phyloP scores from a whole-genome alignment of 2,888 invertebrate genomes.

The Coleophora deauratella region DNA sequence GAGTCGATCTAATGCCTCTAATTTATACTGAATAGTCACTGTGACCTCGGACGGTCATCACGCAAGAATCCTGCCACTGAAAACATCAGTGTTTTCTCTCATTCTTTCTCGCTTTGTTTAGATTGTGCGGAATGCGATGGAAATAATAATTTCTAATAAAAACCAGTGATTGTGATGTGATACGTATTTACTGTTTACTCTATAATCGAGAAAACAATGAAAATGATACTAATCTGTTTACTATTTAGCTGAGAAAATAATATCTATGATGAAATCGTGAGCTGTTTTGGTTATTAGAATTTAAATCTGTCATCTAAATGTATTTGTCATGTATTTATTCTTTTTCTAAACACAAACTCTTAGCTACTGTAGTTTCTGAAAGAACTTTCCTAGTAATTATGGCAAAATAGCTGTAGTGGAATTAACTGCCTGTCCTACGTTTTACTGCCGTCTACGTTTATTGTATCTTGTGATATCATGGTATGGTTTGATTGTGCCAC shows the following conservation, averaged over 20 bases:
- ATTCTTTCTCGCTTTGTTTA: conserved; percentile 16
- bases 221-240: not conserved
- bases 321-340: too few species aligned
- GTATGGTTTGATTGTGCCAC: too few species aligned
- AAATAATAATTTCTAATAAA: conserved; percentile 3
- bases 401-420: too few species aligned
- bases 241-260: conserved; percentile 9
- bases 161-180: conserved; percentile 2
- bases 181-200: conserved; percentile 11
- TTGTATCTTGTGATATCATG: too few species aligned
- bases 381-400: too few species aligned
- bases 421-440: too few species aligned
- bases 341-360: too few species aligned
- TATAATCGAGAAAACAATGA: not conserved
- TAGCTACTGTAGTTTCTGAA: too few species aligned
- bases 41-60: not conserved
- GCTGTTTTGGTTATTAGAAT: not conserved
- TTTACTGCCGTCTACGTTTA: too few species aligned
- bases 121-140: conserved; percentile 13
- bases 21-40: too few species aligned
- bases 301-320: too few species aligned
- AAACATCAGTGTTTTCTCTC: conserved; percentile 12
- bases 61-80: not conserved
- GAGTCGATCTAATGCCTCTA: too few species aligned
- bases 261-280: conserved; percentile 10